Evolutionary conservation across 2,113 vertebrate genomes (phyloP).

Genomic region (Accipiter cooperii): DNA sequence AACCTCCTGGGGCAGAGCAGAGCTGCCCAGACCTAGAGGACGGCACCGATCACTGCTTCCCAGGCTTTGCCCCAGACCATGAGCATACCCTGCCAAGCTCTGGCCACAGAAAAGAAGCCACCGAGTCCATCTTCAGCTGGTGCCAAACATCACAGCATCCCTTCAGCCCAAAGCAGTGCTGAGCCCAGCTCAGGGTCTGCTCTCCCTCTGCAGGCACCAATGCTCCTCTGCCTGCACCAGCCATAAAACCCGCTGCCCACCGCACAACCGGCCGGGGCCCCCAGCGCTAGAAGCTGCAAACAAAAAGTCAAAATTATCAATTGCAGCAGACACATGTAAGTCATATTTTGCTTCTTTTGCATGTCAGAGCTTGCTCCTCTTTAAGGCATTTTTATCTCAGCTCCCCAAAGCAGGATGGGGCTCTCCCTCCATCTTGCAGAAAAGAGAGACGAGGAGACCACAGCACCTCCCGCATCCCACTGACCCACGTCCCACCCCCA

Average conservation of each 20-base stretch:
- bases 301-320: neutral
- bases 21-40: neutral
- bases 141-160: neutral
- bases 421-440: neutral
- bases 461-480: neutral
- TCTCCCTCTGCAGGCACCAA: neutral
- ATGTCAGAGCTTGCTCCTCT: neutral
- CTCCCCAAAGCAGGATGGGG: neutral
- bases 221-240: neutral
- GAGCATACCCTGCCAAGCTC: neutral
- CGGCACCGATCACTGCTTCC: fast-evolving
- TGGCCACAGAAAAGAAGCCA: neutral
- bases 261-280: neutral
- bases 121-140: neutral
- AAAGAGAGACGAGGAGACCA: neutral
- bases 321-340: neutral
- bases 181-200: neutral
- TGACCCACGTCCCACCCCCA: neutral
- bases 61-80: neutral
- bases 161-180: neutral
- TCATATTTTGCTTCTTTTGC: neutral
- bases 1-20: neutral
- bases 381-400: neutral
- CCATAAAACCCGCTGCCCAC: neutral
- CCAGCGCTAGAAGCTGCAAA: neutral